Base-by-base conservation (phyloP, 2,797 vertebrate species). In the Cottoperca gobio region DNA sequence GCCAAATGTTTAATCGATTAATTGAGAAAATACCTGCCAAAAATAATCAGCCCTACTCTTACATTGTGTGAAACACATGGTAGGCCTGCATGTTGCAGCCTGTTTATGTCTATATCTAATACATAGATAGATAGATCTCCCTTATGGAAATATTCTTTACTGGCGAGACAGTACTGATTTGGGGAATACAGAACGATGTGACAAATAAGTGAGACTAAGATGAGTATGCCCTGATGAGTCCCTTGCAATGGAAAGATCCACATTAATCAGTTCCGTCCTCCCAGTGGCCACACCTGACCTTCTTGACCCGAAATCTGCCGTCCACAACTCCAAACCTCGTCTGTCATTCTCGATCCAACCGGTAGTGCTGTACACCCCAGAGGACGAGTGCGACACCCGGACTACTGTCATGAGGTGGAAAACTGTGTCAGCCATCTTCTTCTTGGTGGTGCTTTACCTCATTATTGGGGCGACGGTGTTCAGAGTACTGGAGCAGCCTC, bases 371-470 rank as follows among this genome's bases (percentile, higher is more conserved):
- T 92, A 95, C 86, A 89, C 95, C 60, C 90, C 90, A 0, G 96
- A 97, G 28, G 97, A 98, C 64, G 96, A 97, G 78, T 96, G 94
- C 10, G 95, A 96, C 87, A 93, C 94, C 0, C 89, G 96, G 55
- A 94, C 95, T 63, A 97, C 96, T 67, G 97, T 99, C 89, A 99
- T 99, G 98, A 97, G 98, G 96, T 99, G 98, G 98, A 99, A 99
- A 94, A 99, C 98, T 0, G 98, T 99, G 66, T 97, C 97, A 21
- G 97, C 97, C 79, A 97, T 99, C 90, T 99, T 99, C 92, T 95
- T 98, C 88, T 90, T 99, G 93, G 98, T 99, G 76, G 98, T 99
- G 48, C 91, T 98, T 17, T 99, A 99, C 86, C 95, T 99, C 82
- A 97, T 99, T 82, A 94, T 98, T 0, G 98, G 98, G 77, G 98